Conservation (phyloP, 2,113 vertebrate genomes). For the Glareola pratincola region DNA sequence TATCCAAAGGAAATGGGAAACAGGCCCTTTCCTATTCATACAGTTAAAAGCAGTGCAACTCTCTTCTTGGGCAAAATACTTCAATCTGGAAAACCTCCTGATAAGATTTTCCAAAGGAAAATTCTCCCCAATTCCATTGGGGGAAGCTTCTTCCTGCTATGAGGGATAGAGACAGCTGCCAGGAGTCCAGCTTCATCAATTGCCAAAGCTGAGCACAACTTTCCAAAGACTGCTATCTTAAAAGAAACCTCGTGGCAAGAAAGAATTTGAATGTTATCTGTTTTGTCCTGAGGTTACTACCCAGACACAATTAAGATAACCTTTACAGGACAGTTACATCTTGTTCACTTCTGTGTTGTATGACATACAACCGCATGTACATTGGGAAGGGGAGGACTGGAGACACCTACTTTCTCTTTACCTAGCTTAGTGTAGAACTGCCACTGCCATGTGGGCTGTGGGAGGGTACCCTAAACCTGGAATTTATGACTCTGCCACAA, state of each 20-base stretch:
- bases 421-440: not conserved
- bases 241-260: not conserved
- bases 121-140: not conserved
- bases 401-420: not conserved
- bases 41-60: not conserved
- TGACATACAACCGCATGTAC: not conserved
- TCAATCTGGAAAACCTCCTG: not conserved
- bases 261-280: not conserved
- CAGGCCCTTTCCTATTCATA: not conserved
- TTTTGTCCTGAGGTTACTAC: not conserved
- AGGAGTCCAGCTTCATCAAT: not conserved
- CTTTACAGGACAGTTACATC: not conserved
- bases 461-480: not conserved
- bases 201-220: not conserved
- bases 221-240: not conserved
- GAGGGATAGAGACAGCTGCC: not conserved
- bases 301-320: not conserved
- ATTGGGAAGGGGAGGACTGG: not conserved
- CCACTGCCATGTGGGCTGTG: not conserved
- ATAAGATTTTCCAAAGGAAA: not conserved
- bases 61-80: not conserved
- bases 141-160: not conserved
- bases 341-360: not conserved
- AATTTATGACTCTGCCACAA: not conserved
- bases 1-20: not conserved